Base-by-base conservation (phyloP, 1,140 invertebrate species). In the Aphaenogaster ashmeadi region DNA sequence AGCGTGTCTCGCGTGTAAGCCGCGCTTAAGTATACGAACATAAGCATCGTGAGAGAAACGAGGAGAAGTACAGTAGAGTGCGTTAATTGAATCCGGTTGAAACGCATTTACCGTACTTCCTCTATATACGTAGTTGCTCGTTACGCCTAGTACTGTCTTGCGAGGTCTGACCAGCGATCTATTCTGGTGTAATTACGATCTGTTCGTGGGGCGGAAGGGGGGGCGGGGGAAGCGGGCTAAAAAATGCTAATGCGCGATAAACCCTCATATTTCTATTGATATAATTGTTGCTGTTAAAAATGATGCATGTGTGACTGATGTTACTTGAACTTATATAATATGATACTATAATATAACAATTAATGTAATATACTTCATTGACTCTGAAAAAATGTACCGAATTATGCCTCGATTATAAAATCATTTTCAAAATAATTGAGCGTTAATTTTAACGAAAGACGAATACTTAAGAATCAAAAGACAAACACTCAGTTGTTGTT, bases 1-100 rank as follows among this genome's bases (percentile, higher is more conserved):
- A 93, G 87, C 87, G 85, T 56, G 87, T 71, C 81, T 85, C 60
- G 71, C 66, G 21, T 69, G 50, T 72, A 38, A 86, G 64, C 52
- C 44, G 27, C 83, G 50, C 58, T 64, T 80, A 89, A 91, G 75
- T 90, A 80, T 88, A 75, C 64, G 38, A 58, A 6, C 74, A 64
- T 72, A 75, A 75, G 54, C 7, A 80, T 62, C 41, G 66, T 8
- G 47, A 27, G 74, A 74, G 64, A 75, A 27, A 15, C 21, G 41
- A 86, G 33, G 33, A 56, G 41, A 47, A 71, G 11, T 66, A 52
- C 27, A 71, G 21, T 33, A 38, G 27, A 80, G 21, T 71, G 36
- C 79, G 38, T 72, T 81, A 81, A 81, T 72, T 27, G 62, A 71
- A 58, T 81, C 36, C 66, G 9, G 47, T 56, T 41, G 79, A 81